Percentiles rank a stretch among this genome's conserved stretches.
phyloP scores from a whole-genome alignment of 1,140 invertebrate species.

The Nasonia longicornis region DNA sequence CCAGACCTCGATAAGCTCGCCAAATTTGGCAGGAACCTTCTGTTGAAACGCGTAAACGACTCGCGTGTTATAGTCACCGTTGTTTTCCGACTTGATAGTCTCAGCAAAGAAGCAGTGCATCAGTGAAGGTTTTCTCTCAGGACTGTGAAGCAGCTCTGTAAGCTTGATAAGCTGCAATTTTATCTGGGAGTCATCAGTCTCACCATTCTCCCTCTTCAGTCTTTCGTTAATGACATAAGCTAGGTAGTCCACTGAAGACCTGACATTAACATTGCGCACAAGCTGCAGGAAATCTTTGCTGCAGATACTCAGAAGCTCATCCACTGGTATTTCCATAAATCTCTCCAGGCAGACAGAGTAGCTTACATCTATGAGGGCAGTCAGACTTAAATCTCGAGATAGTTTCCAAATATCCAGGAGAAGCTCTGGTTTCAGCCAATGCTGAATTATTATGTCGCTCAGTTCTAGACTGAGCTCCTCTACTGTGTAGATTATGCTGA shows the following conservation, averaged over 20 bases:
- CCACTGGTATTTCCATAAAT: constrained; percentile 49
- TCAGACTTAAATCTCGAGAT: constrained; percentile 49
- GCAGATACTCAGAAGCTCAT: constrained; percentile 34
- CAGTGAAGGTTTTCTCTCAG: constrained; percentile 14
- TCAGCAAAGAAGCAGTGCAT: constrained; percentile 44
- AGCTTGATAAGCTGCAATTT: constrained; percentile 22
- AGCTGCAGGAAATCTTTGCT: constrained; percentile 47
- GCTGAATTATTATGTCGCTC: constrained; percentile 48
- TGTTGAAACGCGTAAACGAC: constrained; percentile 44
- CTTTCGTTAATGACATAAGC: constrained; percentile 22
- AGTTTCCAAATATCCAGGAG: constrained; percentile 51
- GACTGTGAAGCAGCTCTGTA: constrained; percentile 7
- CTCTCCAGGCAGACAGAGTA: constrained; percentile 49
- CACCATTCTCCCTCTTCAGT: constrained; percentile 16
- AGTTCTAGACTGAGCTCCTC: constrained; percentile 50
- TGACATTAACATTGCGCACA: constrained; percentile 50
- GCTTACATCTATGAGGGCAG: constrained; percentile 46
- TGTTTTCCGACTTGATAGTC: constrained; percentile 33
- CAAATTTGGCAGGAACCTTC: constrained; percentile 45
- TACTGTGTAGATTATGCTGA: constrained; percentile 52
- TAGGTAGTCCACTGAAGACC: constrained; percentile 34
- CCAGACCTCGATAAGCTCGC: constrained; percentile 46
- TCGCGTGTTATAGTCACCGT: constrained; percentile 18
- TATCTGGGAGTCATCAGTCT: not conserved
- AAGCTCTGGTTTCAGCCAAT: constrained; percentile 47